Percentiles rank a stretch among this genome's conserved stretches.
Conservation (phyloP, 2,888 invertebrate genomes). For the Diabrotica balteata region DNA sequence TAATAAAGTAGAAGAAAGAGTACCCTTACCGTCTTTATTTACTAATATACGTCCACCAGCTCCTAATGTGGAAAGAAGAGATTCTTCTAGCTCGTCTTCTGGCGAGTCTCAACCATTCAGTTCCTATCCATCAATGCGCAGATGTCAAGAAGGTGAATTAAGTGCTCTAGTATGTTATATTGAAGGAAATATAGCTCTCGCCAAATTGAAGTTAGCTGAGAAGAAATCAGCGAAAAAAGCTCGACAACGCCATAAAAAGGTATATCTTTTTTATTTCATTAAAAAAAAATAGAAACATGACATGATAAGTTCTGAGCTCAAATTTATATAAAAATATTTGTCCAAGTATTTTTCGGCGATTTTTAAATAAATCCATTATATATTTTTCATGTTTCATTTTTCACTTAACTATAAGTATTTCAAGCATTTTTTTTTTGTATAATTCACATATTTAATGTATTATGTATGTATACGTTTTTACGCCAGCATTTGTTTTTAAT, state of each 20-base stretch:
- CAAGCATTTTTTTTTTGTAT: too few species aligned
- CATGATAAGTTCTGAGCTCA: too few species aligned
- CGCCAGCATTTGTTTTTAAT: slow-evolving; percentile 3
- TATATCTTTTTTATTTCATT: slow-evolving; percentile 48
- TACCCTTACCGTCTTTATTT: slow-evolving; percentile 43
- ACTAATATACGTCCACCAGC: slow-evolving; percentile 42
- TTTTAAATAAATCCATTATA: too few species aligned
- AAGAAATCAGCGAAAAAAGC: slow-evolving; percentile 87
- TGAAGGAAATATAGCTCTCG: slow-evolving; percentile 53
- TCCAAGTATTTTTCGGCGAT: too few species aligned
- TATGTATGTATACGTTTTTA: too few species aligned
- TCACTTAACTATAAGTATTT: too few species aligned
- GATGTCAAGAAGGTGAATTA: slow-evolving; percentile 47
- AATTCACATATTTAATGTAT: too few species aligned
- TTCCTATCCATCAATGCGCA: slow-evolving; percentile 18
- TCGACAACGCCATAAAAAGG: slow-evolving; percentile 79
- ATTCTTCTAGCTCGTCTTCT: slow-evolving; percentile 25
- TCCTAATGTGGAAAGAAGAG: slow-evolving; percentile 33
- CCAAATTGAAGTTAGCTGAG: slow-evolving; percentile 55
- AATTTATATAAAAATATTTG: too few species aligned
- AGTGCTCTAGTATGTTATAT: slow-evolving; percentile 57
- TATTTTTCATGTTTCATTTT: too few species aligned
- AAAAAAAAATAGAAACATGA: too few species aligned
- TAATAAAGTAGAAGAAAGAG: slow-evolving; percentile 40
- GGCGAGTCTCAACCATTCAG: slow-evolving; percentile 22